These are phyloP conservation scores for Calcarius ornatus DNA, from an alignment of 2,113 vertebrate species.

Conservation along the genomic window DNA sequence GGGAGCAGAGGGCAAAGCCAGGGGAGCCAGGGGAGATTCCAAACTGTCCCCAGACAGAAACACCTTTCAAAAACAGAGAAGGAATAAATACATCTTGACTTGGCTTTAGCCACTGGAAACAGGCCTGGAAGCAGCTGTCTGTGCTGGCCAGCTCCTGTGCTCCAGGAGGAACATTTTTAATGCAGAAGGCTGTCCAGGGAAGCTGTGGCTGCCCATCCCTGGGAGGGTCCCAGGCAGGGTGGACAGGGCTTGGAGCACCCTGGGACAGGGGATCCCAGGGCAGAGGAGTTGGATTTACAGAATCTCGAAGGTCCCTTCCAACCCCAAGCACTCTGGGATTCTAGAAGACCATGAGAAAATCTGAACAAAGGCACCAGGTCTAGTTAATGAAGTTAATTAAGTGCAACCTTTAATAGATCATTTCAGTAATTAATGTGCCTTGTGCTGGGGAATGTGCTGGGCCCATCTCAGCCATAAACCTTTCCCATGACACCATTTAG, in stretches of 20 bases:
- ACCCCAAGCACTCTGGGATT: too few species aligned
- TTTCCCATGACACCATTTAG: neutral
- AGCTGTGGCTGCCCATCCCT: neutral
- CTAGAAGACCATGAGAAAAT: neutral
- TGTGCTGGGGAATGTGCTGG: too few species aligned
- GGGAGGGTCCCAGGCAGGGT: neutral
- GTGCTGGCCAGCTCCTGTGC: neutral
- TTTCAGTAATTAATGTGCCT: neutral
- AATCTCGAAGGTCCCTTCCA: neutral
- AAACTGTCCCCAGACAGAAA: neutral
- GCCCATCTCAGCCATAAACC: neutral
- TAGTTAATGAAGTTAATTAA: neutral
- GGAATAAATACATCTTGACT: neutral
- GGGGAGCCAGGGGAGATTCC: neutral
- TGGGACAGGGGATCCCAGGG: neutral
- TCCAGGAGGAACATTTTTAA: neutral
- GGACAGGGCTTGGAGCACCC: neutral
- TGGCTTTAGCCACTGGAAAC: neutral
- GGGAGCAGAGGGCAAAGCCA: neutral
- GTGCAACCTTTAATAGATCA: neutral
- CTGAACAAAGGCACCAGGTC: neutral
- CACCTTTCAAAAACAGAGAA: neutral
- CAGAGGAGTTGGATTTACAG: neutral
- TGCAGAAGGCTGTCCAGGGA: neutral
- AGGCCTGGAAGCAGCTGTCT: neutral